Base-by-base conservation (phyloP, 2,113 vertebrate genomes). In the Sorex fumeus region DNA sequence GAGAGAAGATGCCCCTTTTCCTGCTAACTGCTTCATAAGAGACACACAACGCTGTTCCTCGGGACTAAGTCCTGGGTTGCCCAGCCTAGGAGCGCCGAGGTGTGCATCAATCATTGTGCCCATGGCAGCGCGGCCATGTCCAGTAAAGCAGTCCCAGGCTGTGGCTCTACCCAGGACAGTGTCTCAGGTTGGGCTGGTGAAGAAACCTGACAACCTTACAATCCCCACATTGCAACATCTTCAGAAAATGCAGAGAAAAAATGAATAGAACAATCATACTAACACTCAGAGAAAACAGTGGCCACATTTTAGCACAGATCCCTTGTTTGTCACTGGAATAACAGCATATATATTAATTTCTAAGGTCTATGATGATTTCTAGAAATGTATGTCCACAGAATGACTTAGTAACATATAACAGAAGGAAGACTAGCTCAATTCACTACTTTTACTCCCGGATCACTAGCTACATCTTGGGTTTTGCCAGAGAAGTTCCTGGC, bases 1-100 rank as follows among this genome's bases (percentile, higher is more conserved):
- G 13, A 50, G 47, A 4, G 34, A 21, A 12, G 11, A 28, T 13
- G 30, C 2, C 40, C 19, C 2, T 25, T 81, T 45, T 69, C 15
- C 64, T 32, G 23, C 12, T 23, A 34, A 60, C 2, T 13, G 18
- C 4, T 23, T 74, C 36, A 30, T 6, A 9, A 43, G 19, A 40
- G 45, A 18, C 1, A 1, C 47, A 11, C 19, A 1, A 40, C 6
- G 0, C 47, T 81, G 5, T 11, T 40, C 18, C 64, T 25, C 23
- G 9, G 34, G 13, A 0, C 9, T 23, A 4, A 30, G 8, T 8
- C 12, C 0, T 2, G 28, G 34, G 69, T 18, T 12, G 3, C 47
- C 2, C 0, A 3, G 6, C 4, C 0, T 0, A 28, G 21, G 45
- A 82, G 2, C 27, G 69, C 66, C 16, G n/a, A 0, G 10, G 27